These are phyloP conservation scores for Lordiphosa collinella DNA, from an alignment of 1,140 invertebrate genomes.

Conservation along the genomic window DNA sequence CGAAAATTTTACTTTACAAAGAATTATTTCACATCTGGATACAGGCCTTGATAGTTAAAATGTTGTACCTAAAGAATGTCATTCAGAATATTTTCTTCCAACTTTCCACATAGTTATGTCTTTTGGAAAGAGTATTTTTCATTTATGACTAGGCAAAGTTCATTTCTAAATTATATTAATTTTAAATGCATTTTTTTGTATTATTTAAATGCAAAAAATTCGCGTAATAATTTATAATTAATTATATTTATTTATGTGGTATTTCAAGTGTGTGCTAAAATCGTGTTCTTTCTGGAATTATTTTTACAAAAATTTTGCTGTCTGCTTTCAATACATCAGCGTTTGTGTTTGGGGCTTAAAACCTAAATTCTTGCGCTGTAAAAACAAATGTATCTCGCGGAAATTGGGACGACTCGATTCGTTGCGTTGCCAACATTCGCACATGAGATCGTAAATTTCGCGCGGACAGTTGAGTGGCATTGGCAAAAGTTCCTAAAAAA, in stretches of 20 bases:
- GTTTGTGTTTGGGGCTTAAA: conserved; percentile 82
- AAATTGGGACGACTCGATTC: conserved; percentile 92
- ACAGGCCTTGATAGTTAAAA: too few relatives aligned
- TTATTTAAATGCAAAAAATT: conserved; percentile 34
- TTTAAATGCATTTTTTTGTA: conserved; percentile 45
- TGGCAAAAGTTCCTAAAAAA: conserved; percentile 83
- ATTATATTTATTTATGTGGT: conserved; percentile 23
- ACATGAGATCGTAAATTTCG: conserved; percentile 96
- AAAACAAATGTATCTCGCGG: conserved; percentile 93
- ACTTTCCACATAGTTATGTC: neutral
- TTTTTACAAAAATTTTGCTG: conserved; percentile 3
- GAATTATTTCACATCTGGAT: too few relatives aligned
- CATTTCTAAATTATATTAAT: conserved; percentile 12
- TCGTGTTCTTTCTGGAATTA: conserved; percentile 18
- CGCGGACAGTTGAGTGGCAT: conserved; percentile 91
- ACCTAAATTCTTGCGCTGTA: conserved; percentile 93
- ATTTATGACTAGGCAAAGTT: conserved; percentile 23
- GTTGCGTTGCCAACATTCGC: conserved; percentile 95
- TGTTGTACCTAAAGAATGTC: too few relatives aligned
- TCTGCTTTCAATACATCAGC: conserved; percentile 53
- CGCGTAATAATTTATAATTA: conserved; percentile 27
- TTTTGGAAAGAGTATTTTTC: conserved; percentile 11
- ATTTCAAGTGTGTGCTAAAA: conserved; percentile 45
- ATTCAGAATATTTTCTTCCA: too few relatives aligned
- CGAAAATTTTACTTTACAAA: too few relatives aligned